phyloP scores from a whole-genome alignment of 2,113 vertebrate species.

The Forbesichthys agassizii region DNA sequence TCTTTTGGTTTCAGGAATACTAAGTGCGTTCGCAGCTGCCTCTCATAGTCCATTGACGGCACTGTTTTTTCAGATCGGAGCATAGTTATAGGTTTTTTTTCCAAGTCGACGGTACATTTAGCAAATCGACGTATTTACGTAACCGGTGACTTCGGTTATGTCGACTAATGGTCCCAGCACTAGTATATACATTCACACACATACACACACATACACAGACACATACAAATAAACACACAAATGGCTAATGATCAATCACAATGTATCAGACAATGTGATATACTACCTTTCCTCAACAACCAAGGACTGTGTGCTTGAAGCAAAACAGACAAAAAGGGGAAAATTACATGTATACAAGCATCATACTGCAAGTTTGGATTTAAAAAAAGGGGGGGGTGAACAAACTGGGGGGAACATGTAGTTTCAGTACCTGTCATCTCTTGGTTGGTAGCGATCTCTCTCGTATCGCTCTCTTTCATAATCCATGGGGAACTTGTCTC shows the following conservation, averaged over 20 bases:
- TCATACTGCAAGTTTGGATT: background rate
- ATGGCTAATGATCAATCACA: conserved; percentile 37
- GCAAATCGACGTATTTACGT: no score
- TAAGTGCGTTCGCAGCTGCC: no score
- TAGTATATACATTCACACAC: no score
- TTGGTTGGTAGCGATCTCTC: conserved; percentile 83
- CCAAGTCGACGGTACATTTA: no score
- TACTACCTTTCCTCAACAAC: conserved; percentile 65
- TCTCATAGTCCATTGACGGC: no score
- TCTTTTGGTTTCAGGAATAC: no score
- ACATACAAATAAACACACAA: conserved; percentile 3
- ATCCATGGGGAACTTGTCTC: conserved; percentile 81
- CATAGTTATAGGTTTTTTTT: no score
- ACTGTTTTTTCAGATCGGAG: no score
- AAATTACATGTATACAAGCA: conserved; percentile 30
- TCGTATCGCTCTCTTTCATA: conserved; percentile 92
- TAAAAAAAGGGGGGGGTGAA: background rate
- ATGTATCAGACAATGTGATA: conserved; percentile 45
- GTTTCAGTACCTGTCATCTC: conserved; percentile 85
- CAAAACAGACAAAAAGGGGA: conserved; percentile 52
- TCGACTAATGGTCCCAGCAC: no score
- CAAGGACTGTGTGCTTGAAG: conserved; percentile 66
- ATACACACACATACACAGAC: no score
- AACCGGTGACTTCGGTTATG: no score
- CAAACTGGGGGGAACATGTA: background rate